Conservation (phyloP, 2,113 vertebrate genomes). For the Cyanoramphus novaezelandiae region DNA sequence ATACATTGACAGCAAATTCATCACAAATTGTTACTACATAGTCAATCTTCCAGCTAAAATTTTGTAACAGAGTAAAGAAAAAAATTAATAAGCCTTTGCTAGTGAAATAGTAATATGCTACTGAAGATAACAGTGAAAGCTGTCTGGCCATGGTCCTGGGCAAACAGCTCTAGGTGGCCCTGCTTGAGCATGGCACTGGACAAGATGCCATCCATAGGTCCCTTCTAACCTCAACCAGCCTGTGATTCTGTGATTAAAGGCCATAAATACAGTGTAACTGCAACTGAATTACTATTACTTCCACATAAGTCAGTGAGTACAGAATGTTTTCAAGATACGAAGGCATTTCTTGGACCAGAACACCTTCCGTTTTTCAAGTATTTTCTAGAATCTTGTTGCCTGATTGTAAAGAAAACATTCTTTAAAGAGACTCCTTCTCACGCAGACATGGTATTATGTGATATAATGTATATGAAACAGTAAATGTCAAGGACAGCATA, state of each 20-base stretch:
- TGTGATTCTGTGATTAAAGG: neutral
- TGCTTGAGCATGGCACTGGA: fast-evolving
- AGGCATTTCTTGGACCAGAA: neutral
- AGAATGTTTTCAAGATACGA: neutral
- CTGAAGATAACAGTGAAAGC: neutral
- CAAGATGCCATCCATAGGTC: neutral
- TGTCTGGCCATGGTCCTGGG: neutral
- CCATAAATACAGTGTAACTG: neutral
- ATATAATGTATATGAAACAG: neutral
- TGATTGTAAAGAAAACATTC: neutral
- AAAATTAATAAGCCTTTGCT: neutral
- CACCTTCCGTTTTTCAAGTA: neutral
- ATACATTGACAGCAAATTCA: neutral
- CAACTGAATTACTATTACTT: neutral
- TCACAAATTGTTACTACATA: neutral
- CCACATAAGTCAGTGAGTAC: neutral
- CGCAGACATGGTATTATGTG: neutral
- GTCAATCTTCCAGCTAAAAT: neutral
- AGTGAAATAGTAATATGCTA: neutral
- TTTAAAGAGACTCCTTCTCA: neutral
- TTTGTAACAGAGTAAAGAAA: neutral
- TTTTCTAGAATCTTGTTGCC: neutral
- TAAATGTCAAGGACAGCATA: neutral
- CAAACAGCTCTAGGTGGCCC: neutral
- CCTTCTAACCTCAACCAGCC: neutral